These are phyloP conservation scores for Chamaedrilus cognettii DNA, from an alignment of 2,888 invertebrate species.

Conservation along the genomic window DNA sequence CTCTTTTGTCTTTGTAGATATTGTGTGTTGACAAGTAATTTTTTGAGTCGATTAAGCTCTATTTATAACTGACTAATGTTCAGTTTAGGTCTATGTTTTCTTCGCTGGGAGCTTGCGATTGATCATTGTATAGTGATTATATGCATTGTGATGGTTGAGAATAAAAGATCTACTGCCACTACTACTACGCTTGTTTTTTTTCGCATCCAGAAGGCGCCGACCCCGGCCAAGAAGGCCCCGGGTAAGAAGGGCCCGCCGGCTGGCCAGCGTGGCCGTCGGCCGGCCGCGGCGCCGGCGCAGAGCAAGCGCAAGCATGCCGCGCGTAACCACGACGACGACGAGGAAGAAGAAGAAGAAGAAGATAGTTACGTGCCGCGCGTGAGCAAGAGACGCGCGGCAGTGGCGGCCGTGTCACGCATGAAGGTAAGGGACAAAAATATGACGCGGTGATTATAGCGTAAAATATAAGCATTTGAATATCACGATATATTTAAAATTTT, in stretches of 20 bases:
- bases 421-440: too few species aligned
- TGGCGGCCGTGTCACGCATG: conserved; percentile 34
- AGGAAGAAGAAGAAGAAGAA: conserved; percentile 42
- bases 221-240: neutral
- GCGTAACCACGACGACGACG: conserved; percentile 4
- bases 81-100: too few species aligned
- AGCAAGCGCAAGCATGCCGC: neutral
- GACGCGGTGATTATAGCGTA: conserved; percentile 29
- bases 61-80: too few species aligned
- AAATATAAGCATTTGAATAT: conserved; percentile 11
- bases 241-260: neutral
- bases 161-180: too few species aligned
- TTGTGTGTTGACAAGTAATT: too few species aligned
- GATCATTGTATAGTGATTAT: too few species aligned
- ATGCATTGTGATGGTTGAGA: too few species aligned
- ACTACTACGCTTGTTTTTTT: too few species aligned
- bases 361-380: conserved; percentile 47
- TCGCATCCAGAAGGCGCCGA: too few species aligned
- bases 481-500: conserved; percentile 1
- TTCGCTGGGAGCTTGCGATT: too few species aligned
- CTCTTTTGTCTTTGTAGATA: too few species aligned
- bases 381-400: conserved; percentile 43
- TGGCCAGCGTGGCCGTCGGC: neutral
- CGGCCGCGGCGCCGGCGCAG: neutral
- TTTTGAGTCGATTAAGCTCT: too few species aligned